Evolutionary conservation across 2,797 vertebrate genomes (phyloP).

Genomic region (Siniperca undulata): DNA sequence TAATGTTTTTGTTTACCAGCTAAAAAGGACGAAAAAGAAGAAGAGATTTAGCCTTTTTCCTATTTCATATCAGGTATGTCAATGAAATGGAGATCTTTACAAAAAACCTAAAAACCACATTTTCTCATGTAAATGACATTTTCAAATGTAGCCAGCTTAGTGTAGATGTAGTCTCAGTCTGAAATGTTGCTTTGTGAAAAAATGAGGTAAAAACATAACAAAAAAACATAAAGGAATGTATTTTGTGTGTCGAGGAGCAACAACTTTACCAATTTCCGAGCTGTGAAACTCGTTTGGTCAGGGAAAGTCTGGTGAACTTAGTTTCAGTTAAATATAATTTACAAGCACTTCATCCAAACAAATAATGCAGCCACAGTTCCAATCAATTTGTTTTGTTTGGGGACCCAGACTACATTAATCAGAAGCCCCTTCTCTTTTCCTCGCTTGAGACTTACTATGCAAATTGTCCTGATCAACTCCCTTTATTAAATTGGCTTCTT

Average conservation of each 20-base stretch:
- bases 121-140: background rate
- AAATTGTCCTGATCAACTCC: slow-evolving; percentile 72
- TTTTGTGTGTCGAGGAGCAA: background rate
- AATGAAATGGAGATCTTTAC: background rate
- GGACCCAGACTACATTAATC: slow-evolving; percentile 68
- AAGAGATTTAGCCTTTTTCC: background rate
- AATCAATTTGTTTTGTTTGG: slow-evolving; percentile 73
- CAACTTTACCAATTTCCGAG: slow-evolving; percentile 3
- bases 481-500: slow-evolving; percentile 73
- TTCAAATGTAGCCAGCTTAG: background rate
- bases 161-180: too few relatives aligned
- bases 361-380: slow-evolving; percentile 51
- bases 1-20: background rate
- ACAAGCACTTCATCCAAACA: slow-evolving; percentile 56
- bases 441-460: slow-evolving; percentile 62
- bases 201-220: background rate
- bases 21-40: background rate
- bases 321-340: slow-evolving; percentile 50
- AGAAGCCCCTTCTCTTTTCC: slow-evolving; percentile 56
- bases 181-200: background rate
- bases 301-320: slow-evolving; percentile 31
- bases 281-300: slow-evolving; percentile 8
- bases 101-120: background rate
- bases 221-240: background rate
- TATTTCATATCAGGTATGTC: background rate